These are phyloP conservation scores for Coelopa pilipes DNA, from an alignment of 2,888 invertebrate species.

Conservation along the genomic window DNA sequence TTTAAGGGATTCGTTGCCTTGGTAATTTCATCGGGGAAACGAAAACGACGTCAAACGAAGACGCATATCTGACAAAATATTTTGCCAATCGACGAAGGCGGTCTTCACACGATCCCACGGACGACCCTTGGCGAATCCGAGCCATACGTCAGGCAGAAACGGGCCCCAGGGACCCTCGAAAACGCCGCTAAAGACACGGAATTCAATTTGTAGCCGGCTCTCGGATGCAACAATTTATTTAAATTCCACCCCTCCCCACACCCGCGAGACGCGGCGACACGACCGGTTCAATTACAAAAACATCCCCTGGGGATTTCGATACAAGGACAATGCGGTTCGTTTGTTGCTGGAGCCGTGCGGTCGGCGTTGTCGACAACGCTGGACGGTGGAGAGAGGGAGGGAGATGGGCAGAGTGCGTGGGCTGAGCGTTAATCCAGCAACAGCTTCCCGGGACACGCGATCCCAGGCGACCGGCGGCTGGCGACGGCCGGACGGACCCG, in stretches of 20 bases:
- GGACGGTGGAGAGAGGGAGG: too few relatives aligned
- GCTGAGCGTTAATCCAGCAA: constrained; percentile 8
- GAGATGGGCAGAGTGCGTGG: background rate
- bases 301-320: background rate
- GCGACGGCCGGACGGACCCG: background rate
- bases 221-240: constrained; percentile 8
- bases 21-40: too few relatives aligned
- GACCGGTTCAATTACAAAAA: constrained; percentile 2
- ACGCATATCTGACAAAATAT: too few relatives aligned
- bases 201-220: constrained; percentile 19
- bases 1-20: too few relatives aligned
- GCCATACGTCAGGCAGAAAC: too few relatives aligned
- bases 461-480: background rate
- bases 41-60: too few relatives aligned
- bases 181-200: background rate
- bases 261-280: background rate
- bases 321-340: background rate
- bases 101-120: too few relatives aligned
- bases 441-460: background rate
- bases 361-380: too few relatives aligned
- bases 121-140: too few relatives aligned
- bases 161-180: background rate
- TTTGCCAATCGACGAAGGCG: too few relatives aligned
- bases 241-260: background rate
- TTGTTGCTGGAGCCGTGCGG: too few relatives aligned